These are phyloP conservation scores for Leptarthrus brevirostris DNA, from an alignment of 2,888 invertebrate species.

Conservation along the genomic window DNA sequence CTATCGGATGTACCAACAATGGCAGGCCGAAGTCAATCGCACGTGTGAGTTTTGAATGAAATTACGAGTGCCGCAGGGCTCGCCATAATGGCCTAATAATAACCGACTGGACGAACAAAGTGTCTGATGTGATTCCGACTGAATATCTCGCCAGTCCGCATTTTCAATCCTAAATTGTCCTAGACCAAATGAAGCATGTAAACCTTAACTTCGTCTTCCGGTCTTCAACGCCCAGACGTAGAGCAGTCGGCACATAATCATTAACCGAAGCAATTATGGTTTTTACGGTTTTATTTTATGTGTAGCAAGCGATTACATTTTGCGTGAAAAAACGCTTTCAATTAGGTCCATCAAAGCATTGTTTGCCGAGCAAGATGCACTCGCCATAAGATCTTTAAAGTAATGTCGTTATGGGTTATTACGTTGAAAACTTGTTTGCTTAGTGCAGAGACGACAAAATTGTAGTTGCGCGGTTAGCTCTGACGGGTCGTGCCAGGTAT, in stretches of 20 bases:
- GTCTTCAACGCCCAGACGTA: conserved; percentile 2
- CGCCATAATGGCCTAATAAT: conserved; percentile 12
- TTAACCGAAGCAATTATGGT: neutral
- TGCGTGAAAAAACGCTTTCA: conserved; percentile 11
- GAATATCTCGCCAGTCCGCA: neutral
- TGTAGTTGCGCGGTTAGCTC: neutral
- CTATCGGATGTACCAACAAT: conserved; percentile 11
- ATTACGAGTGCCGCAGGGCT: neutral
- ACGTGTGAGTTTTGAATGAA: neutral
- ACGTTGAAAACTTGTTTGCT: conserved; percentile 24
- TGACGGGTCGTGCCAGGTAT: neutral
- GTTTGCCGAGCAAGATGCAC: conserved; percentile 16
- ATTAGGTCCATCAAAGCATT: conserved; percentile 19
- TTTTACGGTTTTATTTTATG: neutral
- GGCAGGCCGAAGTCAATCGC: neutral
- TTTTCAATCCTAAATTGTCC: neutral
- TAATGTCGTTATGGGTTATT: conserved; percentile 23
- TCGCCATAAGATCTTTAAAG: conserved; percentile 2
- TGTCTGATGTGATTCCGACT: neutral
- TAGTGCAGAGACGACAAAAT: neutral
- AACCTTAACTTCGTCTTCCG: neutral
- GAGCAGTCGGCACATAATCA: neutral
- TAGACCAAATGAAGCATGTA: conserved; percentile 4
- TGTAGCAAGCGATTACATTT: neutral
- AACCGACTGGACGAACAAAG: neutral